Percentiles rank a stretch among this genome's conserved stretches.
These are phyloP conservation scores for Astyanax mexicanus DNA, from an alignment of 2,797 vertebrate species.

Conservation along the genomic window DNA sequence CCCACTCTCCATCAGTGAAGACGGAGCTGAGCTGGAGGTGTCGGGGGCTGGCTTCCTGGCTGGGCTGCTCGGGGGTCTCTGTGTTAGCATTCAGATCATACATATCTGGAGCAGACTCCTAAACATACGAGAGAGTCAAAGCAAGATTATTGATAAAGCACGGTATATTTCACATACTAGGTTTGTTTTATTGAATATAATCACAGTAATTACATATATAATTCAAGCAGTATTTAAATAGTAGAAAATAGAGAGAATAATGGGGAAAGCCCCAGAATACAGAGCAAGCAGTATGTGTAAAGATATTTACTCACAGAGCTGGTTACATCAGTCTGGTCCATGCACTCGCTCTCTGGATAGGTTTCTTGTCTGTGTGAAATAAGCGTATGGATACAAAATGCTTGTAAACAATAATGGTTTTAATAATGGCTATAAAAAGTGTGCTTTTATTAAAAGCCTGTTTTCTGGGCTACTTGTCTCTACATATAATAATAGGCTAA, in stretches of 20 bases:
- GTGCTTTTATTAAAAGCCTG: no score
- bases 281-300: no score
- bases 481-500: neutral
- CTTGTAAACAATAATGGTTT: neutral
- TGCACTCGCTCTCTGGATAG: constrained; percentile 67
- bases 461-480: neutral
- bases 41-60: constrained; percentile 37
- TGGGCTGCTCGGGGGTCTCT: constrained; percentile 35
- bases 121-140: neutral
- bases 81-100: constrained; percentile 82
- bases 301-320: constrained; percentile 77
- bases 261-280: no score
- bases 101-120: constrained; percentile 63
- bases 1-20: constrained; percentile 66
- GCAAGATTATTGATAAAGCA: no score
- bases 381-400: constrained; percentile 12
- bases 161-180: no score
- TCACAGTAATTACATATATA: no score
- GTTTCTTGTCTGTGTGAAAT: constrained; percentile 70
- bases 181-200: no score
- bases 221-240: no score
- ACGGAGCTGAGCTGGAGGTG: constrained; percentile 66
- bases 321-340: constrained; percentile 71
- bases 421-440: neutral
- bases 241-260: no score